Percentiles rank a stretch among this genome's conserved stretches.
phyloP scores from a whole-genome alignment of 1,140 invertebrate species.

The Proctacanthus coquilletti region DNA sequence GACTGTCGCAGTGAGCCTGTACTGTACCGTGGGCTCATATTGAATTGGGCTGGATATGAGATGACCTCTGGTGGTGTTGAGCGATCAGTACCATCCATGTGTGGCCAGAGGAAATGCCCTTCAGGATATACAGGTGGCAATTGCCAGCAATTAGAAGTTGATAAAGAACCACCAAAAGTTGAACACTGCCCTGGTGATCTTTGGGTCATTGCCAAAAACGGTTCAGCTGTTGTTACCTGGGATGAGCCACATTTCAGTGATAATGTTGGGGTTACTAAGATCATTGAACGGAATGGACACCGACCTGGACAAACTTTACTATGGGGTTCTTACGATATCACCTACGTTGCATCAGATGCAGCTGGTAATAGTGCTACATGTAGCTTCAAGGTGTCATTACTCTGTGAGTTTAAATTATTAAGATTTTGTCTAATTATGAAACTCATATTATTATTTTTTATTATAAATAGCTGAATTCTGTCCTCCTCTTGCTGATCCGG shows the following conservation, averaged over 20 bases:
- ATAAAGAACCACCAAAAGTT: slow-evolving; percentile 73
- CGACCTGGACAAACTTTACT: slow-evolving; percentile 78
- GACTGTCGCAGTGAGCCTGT: slow-evolving; percentile 85
- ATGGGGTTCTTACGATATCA: slow-evolving; percentile 86
- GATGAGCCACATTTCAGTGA: slow-evolving; percentile 84
- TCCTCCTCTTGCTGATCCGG: slow-evolving; percentile 67
- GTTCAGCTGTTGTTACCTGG: slow-evolving; percentile 84
- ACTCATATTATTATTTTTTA: slow-evolving; percentile 4
- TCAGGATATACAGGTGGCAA: slow-evolving; percentile 69
- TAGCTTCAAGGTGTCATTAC: slow-evolving; percentile 82
- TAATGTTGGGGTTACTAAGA: slow-evolving; percentile 62
- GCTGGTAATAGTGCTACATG: slow-evolving; percentile 83
- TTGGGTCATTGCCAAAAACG: slow-evolving; percentile 86
- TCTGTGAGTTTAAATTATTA: slow-evolving; percentile 46
- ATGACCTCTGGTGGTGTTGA: slow-evolving; percentile 77
- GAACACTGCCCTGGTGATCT: slow-evolving; percentile 84
- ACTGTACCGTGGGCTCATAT: slow-evolving; percentile 64
- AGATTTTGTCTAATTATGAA: slow-evolving; percentile 3
- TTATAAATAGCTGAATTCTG: slow-evolving; percentile 67
- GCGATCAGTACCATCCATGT: slow-evolving; percentile 76
- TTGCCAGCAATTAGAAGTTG: slow-evolving; percentile 69
- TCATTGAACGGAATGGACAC: slow-evolving; percentile 75
- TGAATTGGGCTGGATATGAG: slow-evolving; percentile 90
- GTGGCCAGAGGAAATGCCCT: slow-evolving; percentile 73
- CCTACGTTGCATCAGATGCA: slow-evolving; percentile 84